Percentiles rank a stretch among this genome's conserved stretches.
Evolutionary conservation across 2,113 vertebrate genomes (phyloP).

Genomic region (Pyxicephalus adspersus): DNA sequence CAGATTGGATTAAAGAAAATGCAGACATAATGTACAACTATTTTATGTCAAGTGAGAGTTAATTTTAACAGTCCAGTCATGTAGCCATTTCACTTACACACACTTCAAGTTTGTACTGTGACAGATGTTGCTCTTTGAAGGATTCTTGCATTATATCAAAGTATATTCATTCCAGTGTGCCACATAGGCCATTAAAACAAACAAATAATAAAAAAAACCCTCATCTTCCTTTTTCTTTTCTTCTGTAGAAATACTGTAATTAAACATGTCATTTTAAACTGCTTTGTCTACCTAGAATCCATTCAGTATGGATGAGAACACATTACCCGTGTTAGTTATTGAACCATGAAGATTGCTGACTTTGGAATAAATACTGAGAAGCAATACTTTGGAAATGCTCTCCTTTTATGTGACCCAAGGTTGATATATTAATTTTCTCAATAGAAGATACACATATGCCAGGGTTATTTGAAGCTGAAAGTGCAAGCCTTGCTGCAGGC

Average conservation of each 20-base stretch:
- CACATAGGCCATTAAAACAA: slow-evolving; percentile 16
- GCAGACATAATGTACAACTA: slow-evolving; percentile 4
- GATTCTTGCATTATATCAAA: slow-evolving; percentile 47
- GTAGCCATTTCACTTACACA: slow-evolving; percentile 46
- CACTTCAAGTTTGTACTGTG: slow-evolving; percentile 45
- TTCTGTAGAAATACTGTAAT: slow-evolving; percentile 47
- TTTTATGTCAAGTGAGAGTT: slow-evolving; percentile 16
- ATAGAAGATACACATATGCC: slow-evolving; percentile 57
- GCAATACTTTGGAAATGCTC: slow-evolving; percentile 54
- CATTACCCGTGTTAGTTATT: slow-evolving; percentile 43
- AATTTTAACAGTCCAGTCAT: slow-evolving; percentile 43
- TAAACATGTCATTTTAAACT: slow-evolving; percentile 52
- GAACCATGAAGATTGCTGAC: slow-evolving; percentile 53
- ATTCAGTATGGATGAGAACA: slow-evolving; percentile 59
- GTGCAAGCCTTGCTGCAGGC: slow-evolving; percentile 62
- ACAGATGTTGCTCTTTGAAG: slow-evolving; percentile 28
- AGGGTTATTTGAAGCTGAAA: slow-evolving; percentile 61
- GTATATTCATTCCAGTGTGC: slow-evolving; percentile 20
- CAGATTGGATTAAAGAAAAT: slow-evolving; percentile 7
- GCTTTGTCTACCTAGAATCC: slow-evolving; percentile 54
- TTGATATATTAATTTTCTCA: slow-evolving; percentile 58
- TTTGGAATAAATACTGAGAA: slow-evolving; percentile 52
- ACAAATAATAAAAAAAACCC: slow-evolving; percentile 11
- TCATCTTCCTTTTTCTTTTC: slow-evolving; percentile 33
- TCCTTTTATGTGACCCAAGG: slow-evolving; percentile 37